phyloP scores from a whole-genome alignment of 2,888 invertebrate species.

The Cephus nigrinus region DNA sequence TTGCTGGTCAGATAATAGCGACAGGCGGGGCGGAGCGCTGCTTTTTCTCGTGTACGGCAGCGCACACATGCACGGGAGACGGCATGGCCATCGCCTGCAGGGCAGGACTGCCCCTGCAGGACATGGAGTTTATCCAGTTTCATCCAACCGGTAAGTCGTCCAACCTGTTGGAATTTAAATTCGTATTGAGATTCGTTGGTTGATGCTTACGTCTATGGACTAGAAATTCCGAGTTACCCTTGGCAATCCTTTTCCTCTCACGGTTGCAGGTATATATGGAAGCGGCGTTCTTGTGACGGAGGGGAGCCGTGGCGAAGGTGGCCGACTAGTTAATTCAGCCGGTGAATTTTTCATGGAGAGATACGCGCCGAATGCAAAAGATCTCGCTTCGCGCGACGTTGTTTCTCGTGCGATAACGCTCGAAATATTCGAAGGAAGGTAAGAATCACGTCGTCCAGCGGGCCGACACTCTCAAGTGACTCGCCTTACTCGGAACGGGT shows the following conservation, averaged over 20 bases:
- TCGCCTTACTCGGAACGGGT: too few relatives aligned
- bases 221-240: too few relatives aligned
- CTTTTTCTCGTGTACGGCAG: slow-evolving; percentile 98
- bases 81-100: slow-evolving; percentile 94
- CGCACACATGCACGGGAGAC: slow-evolving; percentile 98
- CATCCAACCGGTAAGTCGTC: slow-evolving; percentile 87
- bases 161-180: not conserved
- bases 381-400: slow-evolving; percentile 96
- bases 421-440: slow-evolving; percentile 91
- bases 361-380: slow-evolving; percentile 98
- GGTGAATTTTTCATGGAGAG: slow-evolving; percentile 98
- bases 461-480: too few relatives aligned
- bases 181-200: too few relatives aligned
- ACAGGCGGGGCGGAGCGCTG: slow-evolving; percentile 57
- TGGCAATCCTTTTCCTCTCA: too few relatives aligned
- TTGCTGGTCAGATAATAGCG: slow-evolving; percentile 47
- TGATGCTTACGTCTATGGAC: too few relatives aligned
- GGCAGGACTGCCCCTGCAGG: slow-evolving; percentile 93
- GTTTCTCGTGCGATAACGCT: slow-evolving; percentile 97
- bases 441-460: not conserved
- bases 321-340: slow-evolving; percentile 92
- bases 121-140: slow-evolving; percentile 99
- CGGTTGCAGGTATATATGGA: slow-evolving; percentile 86
- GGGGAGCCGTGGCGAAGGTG: slow-evolving; percentile 96
- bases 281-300: slow-evolving; percentile 98